phyloP scores from a whole-genome alignment of 1,140 invertebrate species.

The Megathymus violae region DNA sequence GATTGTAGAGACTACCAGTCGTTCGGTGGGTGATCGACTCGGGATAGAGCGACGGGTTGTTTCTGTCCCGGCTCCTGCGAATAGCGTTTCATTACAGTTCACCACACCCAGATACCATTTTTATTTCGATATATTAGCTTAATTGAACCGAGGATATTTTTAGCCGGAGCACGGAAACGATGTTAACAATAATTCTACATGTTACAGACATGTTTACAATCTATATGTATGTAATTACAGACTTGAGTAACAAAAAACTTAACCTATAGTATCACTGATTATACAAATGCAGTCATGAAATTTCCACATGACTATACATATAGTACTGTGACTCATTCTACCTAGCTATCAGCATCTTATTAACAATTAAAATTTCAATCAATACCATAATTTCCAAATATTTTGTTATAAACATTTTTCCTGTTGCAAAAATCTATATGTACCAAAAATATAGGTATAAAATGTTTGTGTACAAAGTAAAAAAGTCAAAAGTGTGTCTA shows the following conservation, averaged over 20 bases:
- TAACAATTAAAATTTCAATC: background rate
- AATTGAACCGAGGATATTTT: constrained; percentile 70
- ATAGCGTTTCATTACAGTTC: constrained; percentile 18
- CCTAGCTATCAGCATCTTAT: background rate
- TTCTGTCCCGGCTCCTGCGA: constrained; percentile 16
- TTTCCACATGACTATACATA: background rate
- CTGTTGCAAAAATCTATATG: no score
- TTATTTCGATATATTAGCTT: constrained; percentile 50
- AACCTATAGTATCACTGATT: constrained; percentile 10
- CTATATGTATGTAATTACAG: background rate
- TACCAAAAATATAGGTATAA: background rate
- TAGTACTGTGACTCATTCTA: background rate
- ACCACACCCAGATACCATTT: constrained; percentile 66
- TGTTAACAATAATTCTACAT: constrained; percentile 51
- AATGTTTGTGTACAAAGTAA: background rate
- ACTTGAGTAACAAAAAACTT: background rate
- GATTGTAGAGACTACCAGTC: constrained; percentile 43
- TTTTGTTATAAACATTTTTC: background rate
- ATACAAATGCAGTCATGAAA: background rate
- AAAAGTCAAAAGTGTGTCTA: background rate
- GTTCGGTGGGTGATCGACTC: constrained; percentile 44
- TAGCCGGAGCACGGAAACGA: constrained; percentile 64
- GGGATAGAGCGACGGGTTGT: constrained; percentile 37
- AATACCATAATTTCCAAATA: background rate
- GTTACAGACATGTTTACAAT: constrained; percentile 22